phyloP scores from a whole-genome alignment of 2,888 invertebrate species.

The Drosophila paramelanica region DNA sequence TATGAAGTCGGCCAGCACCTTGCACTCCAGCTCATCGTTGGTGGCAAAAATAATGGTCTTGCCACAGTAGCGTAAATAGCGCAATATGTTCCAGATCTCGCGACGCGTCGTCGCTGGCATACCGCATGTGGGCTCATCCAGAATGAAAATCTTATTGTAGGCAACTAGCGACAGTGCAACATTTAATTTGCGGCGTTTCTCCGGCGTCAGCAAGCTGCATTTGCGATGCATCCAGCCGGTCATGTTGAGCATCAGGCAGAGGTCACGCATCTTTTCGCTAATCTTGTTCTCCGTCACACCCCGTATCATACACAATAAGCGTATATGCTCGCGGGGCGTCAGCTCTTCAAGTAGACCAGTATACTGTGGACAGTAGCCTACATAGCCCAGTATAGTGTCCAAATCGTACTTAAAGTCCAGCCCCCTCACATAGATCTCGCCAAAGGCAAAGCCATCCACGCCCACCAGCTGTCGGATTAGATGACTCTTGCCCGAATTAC shows the following conservation, averaged over 20 bases:
- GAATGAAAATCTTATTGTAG: conserved; percentile 88
- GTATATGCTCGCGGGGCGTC: conserved; percentile 89
- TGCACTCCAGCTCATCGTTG: conserved; percentile 93
- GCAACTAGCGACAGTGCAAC: conserved; percentile 90
- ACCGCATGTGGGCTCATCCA: conserved; percentile 87
- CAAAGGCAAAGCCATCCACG: conserved; percentile 89
- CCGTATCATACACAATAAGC: conserved; percentile 87
- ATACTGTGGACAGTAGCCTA: conserved; percentile 89
- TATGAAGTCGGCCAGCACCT: conserved; percentile 90
- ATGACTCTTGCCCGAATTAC: conserved; percentile 93
- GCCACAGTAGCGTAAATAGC: conserved; percentile 88
- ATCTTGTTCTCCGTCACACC: conserved; percentile 85
- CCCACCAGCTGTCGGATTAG: conserved; percentile 95
- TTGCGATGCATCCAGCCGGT: conserved; percentile 87
- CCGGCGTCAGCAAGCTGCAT: conserved; percentile 87
- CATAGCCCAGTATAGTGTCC: conserved; percentile 86
- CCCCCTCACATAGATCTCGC: conserved; percentile 89
- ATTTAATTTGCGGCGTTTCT: conserved; percentile 89
- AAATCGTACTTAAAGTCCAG: conserved; percentile 86
- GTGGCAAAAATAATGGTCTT: conserved; percentile 92
- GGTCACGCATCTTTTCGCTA: conserved; percentile 80
- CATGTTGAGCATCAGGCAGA: conserved; percentile 87
- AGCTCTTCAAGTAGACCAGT: conserved; percentile 88
- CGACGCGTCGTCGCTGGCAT: conserved; percentile 91
- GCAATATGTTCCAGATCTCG: conserved; percentile 91